Percentiles rank a stretch among this genome's conserved stretches.
phyloP scores from a whole-genome alignment of 2,888 invertebrate species.

The Brassicogethes aeneus region DNA sequence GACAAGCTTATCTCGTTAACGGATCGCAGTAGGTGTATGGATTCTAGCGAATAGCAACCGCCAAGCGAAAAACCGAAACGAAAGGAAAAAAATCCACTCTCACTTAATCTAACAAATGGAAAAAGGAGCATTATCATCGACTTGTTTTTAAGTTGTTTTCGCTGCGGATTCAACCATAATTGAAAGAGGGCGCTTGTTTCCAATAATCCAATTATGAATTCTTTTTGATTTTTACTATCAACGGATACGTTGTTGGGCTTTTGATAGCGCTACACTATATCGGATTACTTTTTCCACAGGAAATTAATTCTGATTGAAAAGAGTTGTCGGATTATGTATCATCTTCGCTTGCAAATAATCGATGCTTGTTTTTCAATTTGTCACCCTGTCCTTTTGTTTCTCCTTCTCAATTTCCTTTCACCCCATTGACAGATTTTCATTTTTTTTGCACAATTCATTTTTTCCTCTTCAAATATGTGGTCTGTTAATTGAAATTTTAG shows the following conservation, averaged over 20 bases:
- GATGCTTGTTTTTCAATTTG: neutral
- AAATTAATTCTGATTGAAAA: neutral
- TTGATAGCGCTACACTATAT: conserved; percentile 10
- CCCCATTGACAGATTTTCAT: neutral
- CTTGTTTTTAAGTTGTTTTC: conserved; percentile 32
- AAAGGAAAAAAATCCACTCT: neutral
- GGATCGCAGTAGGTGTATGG: conserved; percentile 14
- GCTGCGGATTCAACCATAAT: conserved; percentile 27
- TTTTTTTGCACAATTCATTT: no score
- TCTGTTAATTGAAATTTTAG: no score
- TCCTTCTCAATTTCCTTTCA: neutral
- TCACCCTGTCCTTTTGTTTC: neutral
- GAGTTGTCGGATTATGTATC: neutral
- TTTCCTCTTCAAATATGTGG: no score
- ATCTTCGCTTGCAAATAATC: neutral
- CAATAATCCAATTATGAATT: conserved; percentile 34
- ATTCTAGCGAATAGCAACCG: neutral
- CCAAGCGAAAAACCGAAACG: neutral
- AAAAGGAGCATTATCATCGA: conserved; percentile 27
- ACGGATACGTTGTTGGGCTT: conserved; percentile 21
- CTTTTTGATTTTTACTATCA: conserved; percentile 28
- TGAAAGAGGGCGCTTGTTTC: conserved; percentile 30
- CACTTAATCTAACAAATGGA: neutral
- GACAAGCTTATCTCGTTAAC: conserved; percentile 23
- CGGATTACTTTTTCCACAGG: conserved; percentile 7